Evolutionary conservation across 64 coral and sea anemone genomes (phyloP).

Genomic region (Catalaphyllia jardinei): DNA sequence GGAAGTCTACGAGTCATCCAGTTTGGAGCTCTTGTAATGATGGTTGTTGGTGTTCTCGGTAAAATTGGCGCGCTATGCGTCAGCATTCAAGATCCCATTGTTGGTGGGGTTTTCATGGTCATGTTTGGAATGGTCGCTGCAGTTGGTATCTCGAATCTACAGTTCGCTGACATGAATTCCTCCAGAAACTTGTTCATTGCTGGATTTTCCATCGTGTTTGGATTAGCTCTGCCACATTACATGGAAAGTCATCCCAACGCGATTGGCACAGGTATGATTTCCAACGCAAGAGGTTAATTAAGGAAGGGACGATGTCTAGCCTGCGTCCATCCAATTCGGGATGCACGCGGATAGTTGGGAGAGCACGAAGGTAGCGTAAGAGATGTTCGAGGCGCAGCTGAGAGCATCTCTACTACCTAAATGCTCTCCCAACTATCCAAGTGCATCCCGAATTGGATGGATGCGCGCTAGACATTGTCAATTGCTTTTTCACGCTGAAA

Average conservation of each 20-base stretch:
- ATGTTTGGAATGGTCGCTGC: conserved; percentile 48
- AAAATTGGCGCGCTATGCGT: conserved; percentile 34
- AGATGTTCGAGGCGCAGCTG: no score
- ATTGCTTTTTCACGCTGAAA: no score
- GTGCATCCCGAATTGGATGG: no score
- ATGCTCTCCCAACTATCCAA: no score
- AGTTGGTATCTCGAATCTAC: conserved; percentile 36
- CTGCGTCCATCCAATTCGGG: no score
- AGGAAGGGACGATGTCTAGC: no score
- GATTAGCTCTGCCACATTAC: conserved; percentile 27
- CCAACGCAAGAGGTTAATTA: no score
- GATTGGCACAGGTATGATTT: conserved; percentile 19
- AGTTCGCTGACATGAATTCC: conserved; percentile 42
- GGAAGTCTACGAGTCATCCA: conserved; percentile 40
- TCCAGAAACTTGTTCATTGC: conserved; percentile 33
- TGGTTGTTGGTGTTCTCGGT: conserved; percentile 15
- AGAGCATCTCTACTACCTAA: no score
- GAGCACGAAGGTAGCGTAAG: no score
- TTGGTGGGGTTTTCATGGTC: conserved; percentile 46
- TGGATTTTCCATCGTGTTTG: conserved; percentile 39
- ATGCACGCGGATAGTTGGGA: no score
- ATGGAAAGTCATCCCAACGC: not conserved
- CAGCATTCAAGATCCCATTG: conserved; percentile 37
- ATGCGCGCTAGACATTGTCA: no score
- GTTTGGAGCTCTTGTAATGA: conserved; percentile 3